Base-by-base conservation (phyloP, 2,888 invertebrate genomes). In the Ptychoptera contaminata region DNA sequence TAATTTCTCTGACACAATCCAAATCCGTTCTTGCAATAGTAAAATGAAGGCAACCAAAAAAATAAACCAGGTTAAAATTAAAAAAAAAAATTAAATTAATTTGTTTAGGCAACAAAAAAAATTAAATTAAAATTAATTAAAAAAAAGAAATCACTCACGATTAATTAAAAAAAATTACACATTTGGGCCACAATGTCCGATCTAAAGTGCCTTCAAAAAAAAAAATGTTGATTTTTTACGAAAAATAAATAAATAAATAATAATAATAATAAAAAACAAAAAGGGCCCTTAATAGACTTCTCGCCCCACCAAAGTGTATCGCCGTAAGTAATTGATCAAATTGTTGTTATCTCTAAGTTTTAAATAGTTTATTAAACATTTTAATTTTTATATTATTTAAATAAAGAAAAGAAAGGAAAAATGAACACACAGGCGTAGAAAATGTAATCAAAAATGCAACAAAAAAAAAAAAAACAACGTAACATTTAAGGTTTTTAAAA, bases 131-230 rank as follows among this genome's bases (percentile, higher is more conserved):
- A 46, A 40, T 30, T 70, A 67, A 67, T 43, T 70, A 71, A 70
- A 16, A 41, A 41, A 46, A 51, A 46, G 47, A 52, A 48, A 45
- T 48, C 65, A 68, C 67, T 63, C 63, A 63, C 63, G 46, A 44
- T 39, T 70, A 67, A 67, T 39, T 70, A 71, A 70, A 73, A 73
- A 73, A 74, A 72, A 74, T 73, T 72, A 69, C 72, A 79, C 23
- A 23, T 80, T 79, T 82, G 84, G 85, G 84, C 85, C 85, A 79
- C 76, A 77, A 82, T 84, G 86, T 86, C 86, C 85, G 84, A 80
- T 80, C 81, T 79, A 78, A 86, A 85, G 86, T 86, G 86, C 86
- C 86, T 86, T 86, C 86, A 82, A 49, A 57, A 55, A 48, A 50
- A 54, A 56, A 61, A 66, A 70, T 78, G 76, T 82, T 82, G 79